phyloP scores from a whole-genome alignment of 2,797 vertebrate species.

The Cryptoblepharus egeriae region DNA sequence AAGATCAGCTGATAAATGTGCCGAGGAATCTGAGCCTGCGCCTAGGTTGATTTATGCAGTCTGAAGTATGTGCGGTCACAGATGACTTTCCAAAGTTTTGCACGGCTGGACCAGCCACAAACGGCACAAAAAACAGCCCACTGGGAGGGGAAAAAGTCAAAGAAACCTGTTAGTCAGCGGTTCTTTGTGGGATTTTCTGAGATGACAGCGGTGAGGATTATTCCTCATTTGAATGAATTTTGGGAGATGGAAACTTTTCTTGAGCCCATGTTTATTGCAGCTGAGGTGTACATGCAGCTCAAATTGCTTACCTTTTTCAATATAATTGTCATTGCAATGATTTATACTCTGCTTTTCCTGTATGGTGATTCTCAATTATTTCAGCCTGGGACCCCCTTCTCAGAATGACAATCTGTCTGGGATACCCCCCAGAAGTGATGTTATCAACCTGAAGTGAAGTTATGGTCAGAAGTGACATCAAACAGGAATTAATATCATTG shows the following conservation, averaged over 20 bases:
- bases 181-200: not conserved
- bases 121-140: slow-evolving; percentile 18
- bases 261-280: not conserved
- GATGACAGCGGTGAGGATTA: not conserved
- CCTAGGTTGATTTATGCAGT: slow-evolving; percentile 6
- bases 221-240: not conserved
- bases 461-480: too few relatives aligned
- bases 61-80: slow-evolving; percentile 28
- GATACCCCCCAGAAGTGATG: too few relatives aligned
- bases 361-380: too few relatives aligned
- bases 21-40: slow-evolving; percentile 2
- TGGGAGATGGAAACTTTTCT: not conserved
- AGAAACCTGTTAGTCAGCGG: slow-evolving; percentile 17
- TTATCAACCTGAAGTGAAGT: too few relatives aligned
- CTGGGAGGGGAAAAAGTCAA: not conserved
- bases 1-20: slow-evolving; percentile 37
- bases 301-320: not conserved
- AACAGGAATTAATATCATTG: too few relatives aligned
- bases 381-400: too few relatives aligned
- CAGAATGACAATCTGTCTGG: too few relatives aligned
- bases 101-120: not conserved
- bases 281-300: not conserved
- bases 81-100: slow-evolving; percentile 25
- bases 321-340: too few relatives aligned
- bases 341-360: too few relatives aligned